phyloP scores from a whole-genome alignment of 2,797 vertebrate species.

The Centropyge bicolor region DNA sequence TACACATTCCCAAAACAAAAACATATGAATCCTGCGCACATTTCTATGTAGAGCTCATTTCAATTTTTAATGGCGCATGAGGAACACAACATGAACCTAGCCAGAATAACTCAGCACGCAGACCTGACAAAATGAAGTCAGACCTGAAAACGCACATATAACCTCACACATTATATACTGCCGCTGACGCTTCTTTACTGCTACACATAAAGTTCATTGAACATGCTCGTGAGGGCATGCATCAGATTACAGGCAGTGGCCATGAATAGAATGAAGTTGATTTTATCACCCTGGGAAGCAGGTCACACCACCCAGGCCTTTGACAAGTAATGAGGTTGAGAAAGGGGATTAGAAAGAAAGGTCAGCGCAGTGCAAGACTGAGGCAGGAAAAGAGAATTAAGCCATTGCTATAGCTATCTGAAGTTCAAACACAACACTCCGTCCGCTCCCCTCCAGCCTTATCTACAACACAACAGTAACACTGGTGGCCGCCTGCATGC shows the following conservation, averaged over 20 bases:
- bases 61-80: slow-evolving; percentile 5
- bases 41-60: slow-evolving; percentile 14
- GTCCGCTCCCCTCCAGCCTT: slow-evolving; percentile 54
- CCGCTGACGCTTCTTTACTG: background rate
- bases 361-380: slow-evolving; percentile 69
- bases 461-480: slow-evolving; percentile 56
- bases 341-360: slow-evolving; percentile 75
- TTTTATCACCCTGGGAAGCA: slow-evolving; percentile 68
- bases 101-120: background rate
- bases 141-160: background rate
- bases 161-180: background rate
- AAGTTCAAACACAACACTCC: slow-evolving; percentile 72
- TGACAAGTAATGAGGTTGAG: slow-evolving; percentile 73
- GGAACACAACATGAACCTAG: background rate
- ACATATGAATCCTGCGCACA: slow-evolving; percentile 2
- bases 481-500: slow-evolving; percentile 37
- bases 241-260: slow-evolving; percentile 32
- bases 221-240: slow-evolving; percentile 15
- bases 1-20: slow-evolving; percentile 28
- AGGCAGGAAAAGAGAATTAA: slow-evolving; percentile 77
- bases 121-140: background rate
- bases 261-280: slow-evolving; percentile 62
- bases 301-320: slow-evolving; percentile 55
- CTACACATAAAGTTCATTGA: slow-evolving; percentile 4
- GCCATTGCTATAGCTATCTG: slow-evolving; percentile 70